phyloP scores from a whole-genome alignment of 2,888 invertebrate species.

The Drosophila pseudotakahashii region DNA sequence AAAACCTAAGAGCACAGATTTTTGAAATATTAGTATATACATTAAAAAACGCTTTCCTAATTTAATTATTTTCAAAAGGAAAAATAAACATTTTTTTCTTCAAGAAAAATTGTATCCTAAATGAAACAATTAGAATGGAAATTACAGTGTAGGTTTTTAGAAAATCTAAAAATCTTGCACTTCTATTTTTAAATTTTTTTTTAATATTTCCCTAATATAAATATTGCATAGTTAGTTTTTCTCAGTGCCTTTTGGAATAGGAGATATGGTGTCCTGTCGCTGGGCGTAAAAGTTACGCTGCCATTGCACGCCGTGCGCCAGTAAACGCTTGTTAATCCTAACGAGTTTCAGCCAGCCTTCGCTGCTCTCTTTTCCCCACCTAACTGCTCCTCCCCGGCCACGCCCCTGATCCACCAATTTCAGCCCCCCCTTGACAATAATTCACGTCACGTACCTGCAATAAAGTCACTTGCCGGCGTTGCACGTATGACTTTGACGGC shows the following conservation, averaged over 20 bases:
- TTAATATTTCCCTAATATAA: too few relatives aligned
- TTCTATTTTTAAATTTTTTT: too few relatives aligned
- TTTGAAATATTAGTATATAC: too few relatives aligned
- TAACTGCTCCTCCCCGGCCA: slow-evolving; percentile 3
- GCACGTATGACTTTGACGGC: slow-evolving; percentile 80
- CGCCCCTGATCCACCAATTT: slow-evolving; percentile 5
- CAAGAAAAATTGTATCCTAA: too few relatives aligned
- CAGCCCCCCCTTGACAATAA: slow-evolving; percentile 72
- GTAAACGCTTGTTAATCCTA: slow-evolving; percentile 81
- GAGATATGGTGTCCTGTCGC: slow-evolving; percentile 14
- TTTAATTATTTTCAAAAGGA: too few relatives aligned
- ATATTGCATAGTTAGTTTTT: slow-evolving; percentile 4
- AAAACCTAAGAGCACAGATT: too few relatives aligned
- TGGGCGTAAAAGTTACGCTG: slow-evolving; percentile 52
- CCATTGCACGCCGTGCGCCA: slow-evolving; percentile 71
- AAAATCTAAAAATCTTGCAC: too few relatives aligned
- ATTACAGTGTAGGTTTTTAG: too few relatives aligned
- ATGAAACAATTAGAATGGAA: too few relatives aligned
- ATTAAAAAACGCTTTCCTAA: too few relatives aligned
- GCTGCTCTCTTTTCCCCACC: not conserved
- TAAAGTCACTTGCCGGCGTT: slow-evolving; percentile 79
- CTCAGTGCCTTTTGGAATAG: slow-evolving; percentile 1
- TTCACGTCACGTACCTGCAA: slow-evolving; percentile 80
- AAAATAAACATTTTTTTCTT: too few relatives aligned
- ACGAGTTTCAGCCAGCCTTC: slow-evolving; percentile 67